Conservation (phyloP, 2,888 invertebrate genomes). For the Drosophila eohydei region DNA sequence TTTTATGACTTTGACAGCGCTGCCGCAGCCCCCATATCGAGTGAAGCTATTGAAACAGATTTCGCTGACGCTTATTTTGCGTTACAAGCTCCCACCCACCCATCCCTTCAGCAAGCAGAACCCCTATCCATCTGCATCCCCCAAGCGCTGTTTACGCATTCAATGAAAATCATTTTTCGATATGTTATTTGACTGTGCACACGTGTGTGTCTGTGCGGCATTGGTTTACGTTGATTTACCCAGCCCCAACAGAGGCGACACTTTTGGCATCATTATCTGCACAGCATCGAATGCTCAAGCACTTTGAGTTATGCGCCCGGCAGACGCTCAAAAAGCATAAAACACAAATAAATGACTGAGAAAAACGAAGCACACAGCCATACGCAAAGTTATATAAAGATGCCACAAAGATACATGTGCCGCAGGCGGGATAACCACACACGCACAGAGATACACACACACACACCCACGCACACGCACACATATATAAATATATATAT, state of each 20-base stretch:
- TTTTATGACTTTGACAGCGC: constrained; percentile 74
- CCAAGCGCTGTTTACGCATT: constrained; percentile 18
- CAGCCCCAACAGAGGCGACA: constrained; percentile 48
- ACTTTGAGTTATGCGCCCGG: constrained; percentile 75
- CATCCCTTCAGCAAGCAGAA: not conserved
- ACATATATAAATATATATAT: not conserved
- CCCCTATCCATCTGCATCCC: not conserved
- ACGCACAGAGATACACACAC: not conserved
- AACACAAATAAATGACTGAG: constrained; percentile 69
- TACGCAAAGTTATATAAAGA: constrained; percentile 15
- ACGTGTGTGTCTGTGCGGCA: constrained; percentile 21
- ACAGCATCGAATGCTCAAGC: constrained; percentile 71
- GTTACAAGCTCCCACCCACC: not conserved
- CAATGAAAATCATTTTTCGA: constrained; percentile 77
- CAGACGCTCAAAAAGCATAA: constrained; percentile 73
- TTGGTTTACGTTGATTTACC: constrained; percentile 67
- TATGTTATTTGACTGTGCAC: constrained; percentile 67
- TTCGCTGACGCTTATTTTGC: constrained; percentile 73
- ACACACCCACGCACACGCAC: not conserved
- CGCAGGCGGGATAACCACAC: constrained; percentile 16
- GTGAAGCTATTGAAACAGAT: constrained; percentile 71
- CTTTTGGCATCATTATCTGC: constrained; percentile 80
- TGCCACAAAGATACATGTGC: constrained; percentile 33
- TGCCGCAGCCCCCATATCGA: constrained; percentile 31
- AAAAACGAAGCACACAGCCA: constrained; percentile 47